Percentiles rank a stretch among this genome's conserved stretches.
These are phyloP conservation scores for Sakesphorus luctuosus DNA, from an alignment of 2,113 vertebrate genomes.

Conservation along the genomic window DNA sequence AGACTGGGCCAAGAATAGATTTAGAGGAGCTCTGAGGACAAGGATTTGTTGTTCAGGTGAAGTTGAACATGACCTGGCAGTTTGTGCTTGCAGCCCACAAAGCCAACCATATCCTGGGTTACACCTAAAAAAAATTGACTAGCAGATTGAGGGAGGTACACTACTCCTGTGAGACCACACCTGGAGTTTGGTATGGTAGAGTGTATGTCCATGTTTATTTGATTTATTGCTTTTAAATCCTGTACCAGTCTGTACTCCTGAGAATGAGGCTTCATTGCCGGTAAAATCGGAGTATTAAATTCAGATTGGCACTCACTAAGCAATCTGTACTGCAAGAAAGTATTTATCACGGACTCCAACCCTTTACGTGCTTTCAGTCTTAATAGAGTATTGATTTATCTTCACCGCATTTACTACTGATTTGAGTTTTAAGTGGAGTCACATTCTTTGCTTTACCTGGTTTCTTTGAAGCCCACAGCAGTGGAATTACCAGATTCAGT, in stretches of 20 bases:
- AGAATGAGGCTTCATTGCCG: background rate
- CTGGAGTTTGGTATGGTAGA: background rate
- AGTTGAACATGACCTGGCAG: background rate
- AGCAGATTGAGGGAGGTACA: background rate
- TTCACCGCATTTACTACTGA: background rate
- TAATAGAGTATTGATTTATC: background rate
- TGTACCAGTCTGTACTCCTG: background rate
- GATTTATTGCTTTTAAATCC: background rate
- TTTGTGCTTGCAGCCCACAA: background rate
- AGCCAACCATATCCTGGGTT: background rate
- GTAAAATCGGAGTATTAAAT: background rate
- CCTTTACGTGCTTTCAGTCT: background rate
- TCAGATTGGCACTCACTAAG: background rate
- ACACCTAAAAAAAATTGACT: background rate
- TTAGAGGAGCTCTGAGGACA: background rate
- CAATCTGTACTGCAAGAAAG: background rate
- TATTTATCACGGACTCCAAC: background rate
- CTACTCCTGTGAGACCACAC: background rate
- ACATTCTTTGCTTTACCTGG: background rate
- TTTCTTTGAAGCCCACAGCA: background rate
- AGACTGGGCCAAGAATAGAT: background rate
- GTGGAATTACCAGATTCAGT: background rate
- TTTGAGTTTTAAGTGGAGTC: background rate
- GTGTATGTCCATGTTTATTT: background rate
- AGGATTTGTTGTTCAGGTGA: background rate